A percentile compares a stretch with the other conserved stretches of the same genome.
Conservation (phyloP, 1,140 invertebrate species). For the Trichonephila inaurata region DNA sequence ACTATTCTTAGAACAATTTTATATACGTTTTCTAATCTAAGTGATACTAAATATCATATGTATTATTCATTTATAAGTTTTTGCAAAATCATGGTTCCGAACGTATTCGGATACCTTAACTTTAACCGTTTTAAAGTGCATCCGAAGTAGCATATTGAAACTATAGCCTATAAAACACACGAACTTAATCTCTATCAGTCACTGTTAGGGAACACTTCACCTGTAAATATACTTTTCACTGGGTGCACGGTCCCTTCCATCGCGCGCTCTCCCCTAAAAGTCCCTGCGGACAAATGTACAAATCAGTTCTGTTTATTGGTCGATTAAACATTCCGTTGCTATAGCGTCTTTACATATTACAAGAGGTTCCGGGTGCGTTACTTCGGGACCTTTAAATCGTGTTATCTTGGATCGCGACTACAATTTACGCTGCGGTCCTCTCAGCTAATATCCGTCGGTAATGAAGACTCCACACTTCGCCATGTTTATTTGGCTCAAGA, state of each 20-base stretch:
- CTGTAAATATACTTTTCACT: background rate
- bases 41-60: too few relatives aligned
- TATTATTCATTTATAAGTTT: too few relatives aligned
- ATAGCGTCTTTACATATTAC: constrained; percentile 64
- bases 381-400: constrained; percentile 74
- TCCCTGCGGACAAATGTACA: constrained; percentile 68
- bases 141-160: too few relatives aligned
- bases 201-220: background rate
- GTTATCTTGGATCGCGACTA: constrained; percentile 51
- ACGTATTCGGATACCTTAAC: too few relatives aligned
- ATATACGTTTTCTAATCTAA: too few relatives aligned
- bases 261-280: background rate
- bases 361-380: constrained; percentile 45
- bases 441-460: constrained; percentile 42
- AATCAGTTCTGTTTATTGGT: constrained; percentile 73
- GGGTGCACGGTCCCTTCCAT: background rate
- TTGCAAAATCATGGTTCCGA: too few relatives aligned
- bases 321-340: constrained; percentile 74
- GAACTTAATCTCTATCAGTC: too few relatives aligned
- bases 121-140: too few relatives aligned
- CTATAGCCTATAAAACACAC: too few relatives aligned
- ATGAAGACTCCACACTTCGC: constrained; percentile 56
- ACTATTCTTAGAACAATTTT: too few relatives aligned
- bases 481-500: constrained; percentile 53
- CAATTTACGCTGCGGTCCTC: constrained; percentile 56